phyloP scores from a whole-genome alignment of 2,888 invertebrate species.

The Brenthis hecate region DNA sequence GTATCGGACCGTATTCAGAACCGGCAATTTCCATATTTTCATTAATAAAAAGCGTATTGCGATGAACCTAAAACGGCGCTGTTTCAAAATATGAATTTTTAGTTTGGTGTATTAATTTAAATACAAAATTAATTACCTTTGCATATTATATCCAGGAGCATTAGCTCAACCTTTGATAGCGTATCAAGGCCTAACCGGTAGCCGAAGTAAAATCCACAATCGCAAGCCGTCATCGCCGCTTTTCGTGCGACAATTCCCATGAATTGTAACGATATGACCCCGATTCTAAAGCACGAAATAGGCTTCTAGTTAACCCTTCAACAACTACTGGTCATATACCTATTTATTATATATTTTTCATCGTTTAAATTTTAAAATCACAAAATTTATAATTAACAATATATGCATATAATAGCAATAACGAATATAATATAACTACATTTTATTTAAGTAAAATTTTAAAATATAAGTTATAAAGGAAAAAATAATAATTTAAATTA shows the following conservation, averaged over 20 bases:
- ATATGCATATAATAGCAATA: no score
- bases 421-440: no score
- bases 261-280: slow-evolving; percentile 57
- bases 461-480: no score
- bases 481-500: no score
- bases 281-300: slow-evolving; percentile 51
- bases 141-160: slow-evolving; percentile 2
- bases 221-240: slow-evolving; percentile 50
- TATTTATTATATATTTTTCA: slow-evolving; percentile 12
- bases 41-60: slow-evolving; percentile 49
- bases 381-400: no score
- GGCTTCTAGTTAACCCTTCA: slow-evolving; percentile 52
- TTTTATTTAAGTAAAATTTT: no score
- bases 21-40: slow-evolving; percentile 70
- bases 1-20: slow-evolving; percentile 52
- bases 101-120: slow-evolving; percentile 4
- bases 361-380: not conserved
- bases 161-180: slow-evolving; percentile 11
- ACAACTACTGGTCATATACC: slow-evolving; percentile 33
- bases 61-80: slow-evolving; percentile 22
- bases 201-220: slow-evolving; percentile 45
- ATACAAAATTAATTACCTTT: slow-evolving; percentile 22
- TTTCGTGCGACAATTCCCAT: slow-evolving; percentile 57
- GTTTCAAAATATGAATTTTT: slow-evolving; percentile 8
- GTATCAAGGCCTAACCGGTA: slow-evolving; percentile 12